Conservation (phyloP, 1,140 invertebrate species). For the Ooceraea biroi region DNA sequence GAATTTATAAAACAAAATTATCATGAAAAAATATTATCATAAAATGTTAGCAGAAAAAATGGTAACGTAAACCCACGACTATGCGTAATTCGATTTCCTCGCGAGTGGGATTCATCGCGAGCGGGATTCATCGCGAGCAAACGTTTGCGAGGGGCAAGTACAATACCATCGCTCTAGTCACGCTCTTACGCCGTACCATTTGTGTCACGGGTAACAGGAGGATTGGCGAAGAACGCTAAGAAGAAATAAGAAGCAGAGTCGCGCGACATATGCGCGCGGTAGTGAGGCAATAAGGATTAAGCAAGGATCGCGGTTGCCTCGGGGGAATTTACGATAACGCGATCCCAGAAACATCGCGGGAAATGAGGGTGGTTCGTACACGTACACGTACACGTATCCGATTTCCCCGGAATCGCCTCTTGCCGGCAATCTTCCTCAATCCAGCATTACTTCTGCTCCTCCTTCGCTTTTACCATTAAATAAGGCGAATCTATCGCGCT, state of each 20-base stretch:
- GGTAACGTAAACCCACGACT: too few species aligned
- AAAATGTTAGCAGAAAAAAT: too few species aligned
- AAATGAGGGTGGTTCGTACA: constrained; percentile 2
- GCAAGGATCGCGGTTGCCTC: background rate
- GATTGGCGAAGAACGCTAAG: background rate
- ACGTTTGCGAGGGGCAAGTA: background rate
- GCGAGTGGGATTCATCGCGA: too few species aligned
- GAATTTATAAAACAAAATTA: background rate
- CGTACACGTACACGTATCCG: background rate
- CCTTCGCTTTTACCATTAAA: background rate
- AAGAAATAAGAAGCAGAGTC: constrained; percentile 12
- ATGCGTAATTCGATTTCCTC: too few species aligned
- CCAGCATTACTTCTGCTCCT: background rate
- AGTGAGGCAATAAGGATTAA: constrained; percentile 40
- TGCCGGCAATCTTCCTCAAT: constrained; percentile 22
- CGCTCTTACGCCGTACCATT: background rate
- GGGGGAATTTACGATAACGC: constrained; percentile 43
- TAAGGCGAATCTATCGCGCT: constrained; percentile 25
- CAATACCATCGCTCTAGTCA: background rate
- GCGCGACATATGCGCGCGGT: constrained; percentile 13
- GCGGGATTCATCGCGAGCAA: background rate
- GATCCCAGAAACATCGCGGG: constrained; percentile 13
- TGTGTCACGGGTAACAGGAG: background rate
- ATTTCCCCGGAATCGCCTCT: background rate
- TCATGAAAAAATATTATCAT: background rate